These are phyloP conservation scores for Cheilosia impressa DNA, from an alignment of 2,888 invertebrate species.

Conservation along the genomic window DNA sequence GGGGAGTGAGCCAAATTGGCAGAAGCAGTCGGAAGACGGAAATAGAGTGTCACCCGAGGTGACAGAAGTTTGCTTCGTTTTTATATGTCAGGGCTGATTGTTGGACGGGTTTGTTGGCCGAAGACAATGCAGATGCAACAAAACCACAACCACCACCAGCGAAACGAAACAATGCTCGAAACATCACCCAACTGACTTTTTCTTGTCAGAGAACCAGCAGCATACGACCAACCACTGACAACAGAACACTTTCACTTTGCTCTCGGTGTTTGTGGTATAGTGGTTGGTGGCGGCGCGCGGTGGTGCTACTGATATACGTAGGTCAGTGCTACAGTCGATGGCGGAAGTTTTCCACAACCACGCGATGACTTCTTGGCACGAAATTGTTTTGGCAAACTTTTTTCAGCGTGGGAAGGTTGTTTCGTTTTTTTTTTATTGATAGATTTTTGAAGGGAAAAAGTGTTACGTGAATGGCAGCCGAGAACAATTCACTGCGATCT, in stretches of 20 bases:
- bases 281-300: background rate
- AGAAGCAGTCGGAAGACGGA: constrained; percentile 61
- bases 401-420: too few species aligned
- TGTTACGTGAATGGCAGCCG: too few species aligned
- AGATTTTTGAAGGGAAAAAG: too few species aligned
- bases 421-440: too few species aligned
- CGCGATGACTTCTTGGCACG: too few species aligned
- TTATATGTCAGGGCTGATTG: constrained; percentile 59
- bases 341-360: constrained; percentile 16
- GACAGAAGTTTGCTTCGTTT: constrained; percentile 15
- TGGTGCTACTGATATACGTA: constrained; percentile 11
- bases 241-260: constrained; percentile 57
- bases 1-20: constrained; percentile 36
- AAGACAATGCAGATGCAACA: constrained; percentile 28
- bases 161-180: constrained; percentile 23
- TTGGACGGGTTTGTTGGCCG: constrained; percentile 29
- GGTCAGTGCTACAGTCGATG: constrained; percentile 49
- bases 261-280: constrained; percentile 18
- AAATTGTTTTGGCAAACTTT: too few species aligned
- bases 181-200: constrained; percentile 52
- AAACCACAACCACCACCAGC: constrained; percentile 1
- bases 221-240: constrained; percentile 15
- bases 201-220: constrained; percentile 1
- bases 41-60: constrained; percentile 36
- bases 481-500: too few species aligned